A percentile compares a stretch with the other conserved stretches of the same genome.
These are phyloP conservation scores for Rambutsinella grinnellia DNA, from an alignment of 2,888 invertebrate species.

Conservation along the genomic window DNA sequence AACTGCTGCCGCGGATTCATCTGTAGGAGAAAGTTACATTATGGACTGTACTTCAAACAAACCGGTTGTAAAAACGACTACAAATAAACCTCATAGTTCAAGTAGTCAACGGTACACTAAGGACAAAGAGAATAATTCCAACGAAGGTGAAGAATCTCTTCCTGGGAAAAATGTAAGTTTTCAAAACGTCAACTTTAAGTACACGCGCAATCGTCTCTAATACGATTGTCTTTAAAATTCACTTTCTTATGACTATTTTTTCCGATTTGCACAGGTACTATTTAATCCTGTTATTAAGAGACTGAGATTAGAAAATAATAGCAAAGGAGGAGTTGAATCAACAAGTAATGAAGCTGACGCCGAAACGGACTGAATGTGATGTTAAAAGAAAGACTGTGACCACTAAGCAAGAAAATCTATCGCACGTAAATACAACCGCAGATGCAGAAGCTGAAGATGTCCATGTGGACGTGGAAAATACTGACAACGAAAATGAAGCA, in stretches of 20 bases:
- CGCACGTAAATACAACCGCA: neutral
- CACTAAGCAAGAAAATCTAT: neutral
- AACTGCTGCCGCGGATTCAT: conserved; percentile 18
- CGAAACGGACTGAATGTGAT: neutral
- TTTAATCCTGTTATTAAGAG: conserved; percentile 20
- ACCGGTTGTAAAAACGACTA: neutral
- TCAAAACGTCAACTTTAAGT: too few species aligned
- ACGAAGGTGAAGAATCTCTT: neutral
- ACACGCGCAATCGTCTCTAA: too few species aligned
- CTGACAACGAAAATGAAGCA: conserved; percentile 31
- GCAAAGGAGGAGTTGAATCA: neutral
- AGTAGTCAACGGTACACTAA: too few species aligned
- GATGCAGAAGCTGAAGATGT: conserved; percentile 1
- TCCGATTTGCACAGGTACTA: neutral
- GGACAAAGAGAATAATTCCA: too few species aligned
- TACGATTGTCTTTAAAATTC: too few species aligned
- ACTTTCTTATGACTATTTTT: neutral
- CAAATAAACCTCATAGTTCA: neutral
- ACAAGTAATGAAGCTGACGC: neutral
- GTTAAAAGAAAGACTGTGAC: conserved; percentile 16
- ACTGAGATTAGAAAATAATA: conserved; percentile 33
- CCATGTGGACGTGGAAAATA: neutral
- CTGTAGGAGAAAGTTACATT: conserved; percentile 34
- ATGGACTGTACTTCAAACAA: conserved; percentile 10
- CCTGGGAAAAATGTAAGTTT: too few species aligned